These are phyloP conservation scores for Cygnus buccinator DNA, from an alignment of 2,113 vertebrate genomes.

Conservation along the genomic window DNA sequence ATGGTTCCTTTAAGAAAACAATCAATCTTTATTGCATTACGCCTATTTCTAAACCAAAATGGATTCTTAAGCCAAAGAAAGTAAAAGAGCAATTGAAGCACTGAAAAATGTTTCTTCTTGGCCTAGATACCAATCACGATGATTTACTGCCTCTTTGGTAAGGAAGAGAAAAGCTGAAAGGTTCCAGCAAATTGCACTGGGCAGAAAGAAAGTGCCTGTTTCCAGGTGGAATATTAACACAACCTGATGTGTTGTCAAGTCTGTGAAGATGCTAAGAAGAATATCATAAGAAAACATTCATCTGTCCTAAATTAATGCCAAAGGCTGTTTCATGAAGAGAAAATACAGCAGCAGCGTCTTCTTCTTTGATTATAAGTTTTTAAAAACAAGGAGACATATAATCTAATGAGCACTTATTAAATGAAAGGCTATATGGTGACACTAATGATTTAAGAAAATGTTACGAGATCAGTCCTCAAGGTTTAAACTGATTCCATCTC, in stretches of 20 bases:
- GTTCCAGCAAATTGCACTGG: slow-evolving; percentile 57
- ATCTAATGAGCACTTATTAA: slow-evolving; percentile 44
- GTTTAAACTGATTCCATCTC: neutral
- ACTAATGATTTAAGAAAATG: slow-evolving; percentile 47
- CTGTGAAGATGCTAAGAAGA: slow-evolving; percentile 46
- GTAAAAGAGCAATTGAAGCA: slow-evolving; percentile 63
- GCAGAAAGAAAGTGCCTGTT: slow-evolving; percentile 35
- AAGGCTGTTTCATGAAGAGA: slow-evolving; percentile 36
- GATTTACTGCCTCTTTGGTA: slow-evolving; percentile 40
- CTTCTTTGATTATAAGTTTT: slow-evolving; percentile 34
- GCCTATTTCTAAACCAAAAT: slow-evolving; percentile 58
- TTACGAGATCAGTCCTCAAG: neutral
- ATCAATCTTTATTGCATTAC: slow-evolving; percentile 8
- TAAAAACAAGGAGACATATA: slow-evolving; percentile 9
- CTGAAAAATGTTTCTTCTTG: slow-evolving; percentile 60
- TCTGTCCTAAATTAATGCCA: slow-evolving; percentile 63
- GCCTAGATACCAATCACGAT: slow-evolving; percentile 56
- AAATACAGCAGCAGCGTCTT: slow-evolving; percentile 23
- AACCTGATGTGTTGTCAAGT: slow-evolving; percentile 46
- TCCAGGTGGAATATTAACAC: slow-evolving; percentile 63
- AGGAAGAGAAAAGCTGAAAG: slow-evolving; percentile 49
- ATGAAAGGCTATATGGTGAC: neutral
- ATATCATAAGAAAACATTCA: slow-evolving; percentile 42
- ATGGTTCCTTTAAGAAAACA: slow-evolving; percentile 14
- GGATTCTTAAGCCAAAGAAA: slow-evolving; percentile 51